Evolutionary conservation across 1,140 invertebrate genomes (phyloP), one percentile per base, ranked within the genome.

Genomic region (Oryzaephilus surinamensis): DNA sequence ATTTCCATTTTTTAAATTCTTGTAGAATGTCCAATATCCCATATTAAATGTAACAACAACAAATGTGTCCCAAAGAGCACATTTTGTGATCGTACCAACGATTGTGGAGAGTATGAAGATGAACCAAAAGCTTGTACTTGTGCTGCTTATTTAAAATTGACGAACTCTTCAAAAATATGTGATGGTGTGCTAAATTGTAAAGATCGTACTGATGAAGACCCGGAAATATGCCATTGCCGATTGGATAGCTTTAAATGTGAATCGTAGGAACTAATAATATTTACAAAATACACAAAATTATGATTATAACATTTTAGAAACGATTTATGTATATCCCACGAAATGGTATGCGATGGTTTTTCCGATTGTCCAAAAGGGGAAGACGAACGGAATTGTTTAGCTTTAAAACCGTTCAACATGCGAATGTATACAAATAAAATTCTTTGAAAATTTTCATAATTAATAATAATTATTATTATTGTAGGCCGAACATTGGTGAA

Each of bases 141-240:
- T 47, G 67, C 68, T 2, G 64, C 70, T 19, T 87, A 82, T 54
- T 54, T 88, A 34, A 69, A 70, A 36, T 62, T 79, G 8, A 76
- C 77, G 0, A 58, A 68, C 43, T 76, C 78, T 6, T 61, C 69
- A 3, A 71, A 71, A 37, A 61, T 88, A 17, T 92, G 89, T 57
- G 82, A 92, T 60, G 81, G 83, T 6, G 65, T 77, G 4, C 63
- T 79, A 15, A 76, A 91, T 55, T 93, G 89, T 54, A 65, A 67
- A 27, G 86, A 91, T 55, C 78, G 80, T 50, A 75, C 70, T 17
- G 88, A 92, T 57, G 88, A 92, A 60, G 70, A 73, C 39, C 71
- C 71, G 0, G 55, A 63, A 19, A 60, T 67, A 4, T 87, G 84
- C 48, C 61, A 64, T 11, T 84, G 81, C 55, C 71, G 63, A 10